phyloP scores from a whole-genome alignment of 2,888 invertebrate species.

The Sesia bembeciformis region DNA sequence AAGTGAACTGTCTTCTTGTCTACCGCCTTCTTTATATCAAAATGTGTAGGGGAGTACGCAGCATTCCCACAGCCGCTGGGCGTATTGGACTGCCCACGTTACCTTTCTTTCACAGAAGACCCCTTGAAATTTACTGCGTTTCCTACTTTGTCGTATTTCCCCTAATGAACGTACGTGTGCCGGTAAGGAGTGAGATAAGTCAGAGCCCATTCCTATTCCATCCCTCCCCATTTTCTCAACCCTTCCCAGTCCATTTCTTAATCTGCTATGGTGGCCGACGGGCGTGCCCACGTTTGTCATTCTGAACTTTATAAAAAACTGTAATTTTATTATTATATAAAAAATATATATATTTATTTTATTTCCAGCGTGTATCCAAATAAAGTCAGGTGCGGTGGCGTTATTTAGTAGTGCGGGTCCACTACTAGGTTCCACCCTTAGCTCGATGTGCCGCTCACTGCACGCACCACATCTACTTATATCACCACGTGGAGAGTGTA shows the following conservation, averaged over 20 bases:
- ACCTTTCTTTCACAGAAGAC: too few species aligned
- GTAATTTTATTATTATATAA: too few species aligned
- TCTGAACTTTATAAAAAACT: not conserved
- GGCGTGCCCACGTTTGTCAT: not conserved
- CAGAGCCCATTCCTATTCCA: too few species aligned
- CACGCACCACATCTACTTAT: constrained; percentile 93
- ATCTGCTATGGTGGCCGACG: not conserved
- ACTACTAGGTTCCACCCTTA: constrained; percentile 86
- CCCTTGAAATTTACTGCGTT: too few species aligned
- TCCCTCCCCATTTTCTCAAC: too few species aligned
- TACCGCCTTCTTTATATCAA: not conserved
- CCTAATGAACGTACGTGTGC: not conserved
- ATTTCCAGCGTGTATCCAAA: constrained; percentile 83
- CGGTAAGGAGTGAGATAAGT: not conserved
- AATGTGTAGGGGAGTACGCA: not conserved
- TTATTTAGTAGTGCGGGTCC: constrained; percentile 92
- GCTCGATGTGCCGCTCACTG: constrained; percentile 90
- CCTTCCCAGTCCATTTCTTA: not conserved
- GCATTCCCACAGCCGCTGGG: too few species aligned
- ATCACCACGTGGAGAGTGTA: constrained; percentile 33
- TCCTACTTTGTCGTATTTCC: too few species aligned
- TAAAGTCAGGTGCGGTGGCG: constrained; percentile 89
- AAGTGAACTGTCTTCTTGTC: not conserved
- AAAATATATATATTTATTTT: not conserved
- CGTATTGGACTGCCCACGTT: too few species aligned